Evolutionary conservation across 1,140 invertebrate species (phyloP).

Genomic region (Microplitis demolitor): DNA sequence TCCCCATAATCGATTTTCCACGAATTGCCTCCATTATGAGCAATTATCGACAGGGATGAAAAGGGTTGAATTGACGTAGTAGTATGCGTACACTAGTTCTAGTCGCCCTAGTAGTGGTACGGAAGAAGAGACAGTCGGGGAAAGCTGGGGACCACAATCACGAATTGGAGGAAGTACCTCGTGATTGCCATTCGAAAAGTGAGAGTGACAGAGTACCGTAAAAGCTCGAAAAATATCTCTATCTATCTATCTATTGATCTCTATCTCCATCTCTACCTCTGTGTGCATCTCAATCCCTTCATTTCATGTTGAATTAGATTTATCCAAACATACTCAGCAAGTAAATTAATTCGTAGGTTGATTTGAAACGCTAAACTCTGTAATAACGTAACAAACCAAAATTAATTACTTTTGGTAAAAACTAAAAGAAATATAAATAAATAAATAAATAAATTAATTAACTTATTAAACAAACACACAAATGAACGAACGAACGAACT

Average conservation of each 20-base stretch:
- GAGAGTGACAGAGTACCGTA: neutral
- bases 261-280: neutral
- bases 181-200: neutral
- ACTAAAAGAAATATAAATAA: no score
- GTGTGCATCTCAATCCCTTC: no score
- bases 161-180: neutral
- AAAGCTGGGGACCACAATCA: neutral
- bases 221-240: no score
- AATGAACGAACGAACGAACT: no score
- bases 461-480: neutral
- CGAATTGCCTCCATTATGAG: slow-evolving; percentile 49
- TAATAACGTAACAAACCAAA: no score
- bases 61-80: slow-evolving; percentile 18
- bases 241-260: neutral
- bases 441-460: no score
- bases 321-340: neutral
- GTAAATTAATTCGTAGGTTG: no score
- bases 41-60: slow-evolving; percentile 47
- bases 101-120: neutral
- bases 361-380: no score
- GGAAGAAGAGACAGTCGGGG: neutral
- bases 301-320: neutral
- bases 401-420: no score
- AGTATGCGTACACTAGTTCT: neutral
- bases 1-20: slow-evolving; percentile 49